Conservation (phyloP, 2,888 invertebrate species). For the Rhimphoctona megacephalus region DNA sequence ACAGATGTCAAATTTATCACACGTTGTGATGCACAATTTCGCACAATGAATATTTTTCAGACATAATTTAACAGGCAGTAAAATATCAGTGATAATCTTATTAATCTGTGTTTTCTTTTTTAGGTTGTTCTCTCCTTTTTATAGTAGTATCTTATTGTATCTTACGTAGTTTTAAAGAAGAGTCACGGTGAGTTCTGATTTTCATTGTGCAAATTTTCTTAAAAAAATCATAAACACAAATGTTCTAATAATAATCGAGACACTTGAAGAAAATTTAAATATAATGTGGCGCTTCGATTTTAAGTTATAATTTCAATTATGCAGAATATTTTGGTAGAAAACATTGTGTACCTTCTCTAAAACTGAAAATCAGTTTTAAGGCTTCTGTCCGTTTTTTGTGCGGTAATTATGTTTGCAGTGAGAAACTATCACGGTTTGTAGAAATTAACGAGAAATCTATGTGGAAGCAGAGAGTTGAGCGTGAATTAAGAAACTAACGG, state of each 20-base stretch:
- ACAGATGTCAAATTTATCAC: not conserved
- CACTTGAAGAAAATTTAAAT: not conserved
- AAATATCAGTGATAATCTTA: not conserved
- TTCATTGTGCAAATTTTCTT: too few species aligned
- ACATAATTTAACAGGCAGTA: not conserved
- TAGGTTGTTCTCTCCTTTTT: not conserved
- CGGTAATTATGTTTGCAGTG: not conserved
- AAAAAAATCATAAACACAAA: too few species aligned
- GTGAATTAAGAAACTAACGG: slow-evolving; percentile 43
- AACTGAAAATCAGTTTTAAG: too few species aligned
- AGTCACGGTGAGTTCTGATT: too few species aligned
- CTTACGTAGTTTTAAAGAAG: not conserved
- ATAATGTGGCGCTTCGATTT: not conserved
- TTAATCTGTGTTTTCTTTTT: not conserved
- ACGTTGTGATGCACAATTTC: not conserved
- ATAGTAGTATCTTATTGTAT: not conserved
- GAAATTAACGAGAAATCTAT: not conserved
- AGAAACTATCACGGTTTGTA: not conserved
- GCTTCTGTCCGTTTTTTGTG: too few species aligned
- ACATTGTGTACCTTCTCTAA: not conserved
- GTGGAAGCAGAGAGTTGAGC: not conserved
- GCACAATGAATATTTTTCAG: not conserved
- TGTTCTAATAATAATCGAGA: not conserved
- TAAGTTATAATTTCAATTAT: not conserved
- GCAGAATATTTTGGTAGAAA: not conserved